Conservation (phyloP, 2,113 vertebrate genomes). For the Sylvia atricapilla region DNA sequence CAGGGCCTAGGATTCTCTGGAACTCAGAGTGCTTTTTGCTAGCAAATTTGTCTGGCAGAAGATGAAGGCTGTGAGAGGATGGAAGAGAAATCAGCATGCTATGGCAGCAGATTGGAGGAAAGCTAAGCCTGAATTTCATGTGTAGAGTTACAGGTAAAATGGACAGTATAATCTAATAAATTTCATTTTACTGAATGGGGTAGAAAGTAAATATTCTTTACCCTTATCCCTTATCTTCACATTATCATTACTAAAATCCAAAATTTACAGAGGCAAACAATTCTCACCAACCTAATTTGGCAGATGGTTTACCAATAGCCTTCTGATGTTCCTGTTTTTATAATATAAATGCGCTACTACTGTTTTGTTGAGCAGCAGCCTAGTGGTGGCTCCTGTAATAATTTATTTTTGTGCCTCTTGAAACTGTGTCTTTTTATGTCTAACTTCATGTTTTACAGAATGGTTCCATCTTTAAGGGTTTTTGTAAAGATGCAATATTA, state of each 20-base stretch:
- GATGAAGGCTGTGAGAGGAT: neutral
- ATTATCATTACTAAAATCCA: neutral
- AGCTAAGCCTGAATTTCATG: neutral
- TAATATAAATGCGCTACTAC: neutral
- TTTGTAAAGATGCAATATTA: neutral
- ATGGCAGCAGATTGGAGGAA: neutral
- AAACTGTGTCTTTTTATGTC: neutral
- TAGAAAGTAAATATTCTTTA: neutral
- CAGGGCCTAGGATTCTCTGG: neutral
- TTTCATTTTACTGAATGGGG: neutral
- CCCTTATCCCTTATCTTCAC: neutral
- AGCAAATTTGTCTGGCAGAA: neutral
- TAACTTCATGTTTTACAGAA: neutral
- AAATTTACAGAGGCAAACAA: neutral
- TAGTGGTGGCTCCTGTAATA: neutral
- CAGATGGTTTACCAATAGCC: neutral
- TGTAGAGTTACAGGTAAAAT: neutral
- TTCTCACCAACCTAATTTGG: neutral
- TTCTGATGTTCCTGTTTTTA: neutral
- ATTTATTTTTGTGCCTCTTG: neutral
- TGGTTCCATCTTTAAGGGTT: neutral
- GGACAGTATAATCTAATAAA: neutral
- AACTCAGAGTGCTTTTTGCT: neutral
- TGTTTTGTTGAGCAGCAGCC: neutral
- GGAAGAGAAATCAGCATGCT: neutral